Base-by-base conservation (phyloP, 2,888 invertebrate species). In the Hypomecis punctinalis region DNA sequence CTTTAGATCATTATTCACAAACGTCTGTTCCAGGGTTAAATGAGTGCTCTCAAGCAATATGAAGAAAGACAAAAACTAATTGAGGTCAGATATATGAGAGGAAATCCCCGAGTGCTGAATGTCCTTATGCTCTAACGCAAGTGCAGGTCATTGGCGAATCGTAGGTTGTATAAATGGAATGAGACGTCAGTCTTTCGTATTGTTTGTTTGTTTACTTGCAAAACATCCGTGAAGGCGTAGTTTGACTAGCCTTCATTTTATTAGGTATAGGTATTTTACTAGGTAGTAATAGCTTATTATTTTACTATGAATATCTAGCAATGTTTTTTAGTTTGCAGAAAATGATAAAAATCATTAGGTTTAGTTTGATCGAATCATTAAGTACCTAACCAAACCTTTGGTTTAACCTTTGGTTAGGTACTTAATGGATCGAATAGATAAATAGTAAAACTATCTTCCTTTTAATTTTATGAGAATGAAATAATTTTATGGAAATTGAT, bases 191-290 rank as follows among this genome's bases (percentile, higher is more conserved):
- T 76, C 70, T 75, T 80, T 76, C 72, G 76, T 77, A 79, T 79
- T 70, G 76, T 80, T 81, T 67, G 74, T 75, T 74, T 70, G 76
- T 80, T 80, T 76, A 77, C 77, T 76, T 76, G 75, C 75, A 72
- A 78, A 77, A 82, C 77, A 82, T 81, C 81, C 79, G 82, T 76
- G 75, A 76, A 67, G 67, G 67, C 66, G 59, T 67, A 66, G 46
- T 23, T 45, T 61, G 59, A 56, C 54, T 76, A 77, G 76, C 76
- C 76, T 69, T 65, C 54, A 51, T 40, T 59, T 54, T 58, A 55
- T 13, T 47, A 11, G 35, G 43, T 54, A 55, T 49, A 52, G 45
- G 13, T 8, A 35, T 59, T 54, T 23, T 42, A 10, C 48, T 49
- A 48, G n/a, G 49, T 49, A 49, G 43, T 10, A 40, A 9, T 40